These are phyloP conservation scores for Cyaniris semiargus DNA, from an alignment of 2,888 invertebrate genomes.

Conservation along the genomic window DNA sequence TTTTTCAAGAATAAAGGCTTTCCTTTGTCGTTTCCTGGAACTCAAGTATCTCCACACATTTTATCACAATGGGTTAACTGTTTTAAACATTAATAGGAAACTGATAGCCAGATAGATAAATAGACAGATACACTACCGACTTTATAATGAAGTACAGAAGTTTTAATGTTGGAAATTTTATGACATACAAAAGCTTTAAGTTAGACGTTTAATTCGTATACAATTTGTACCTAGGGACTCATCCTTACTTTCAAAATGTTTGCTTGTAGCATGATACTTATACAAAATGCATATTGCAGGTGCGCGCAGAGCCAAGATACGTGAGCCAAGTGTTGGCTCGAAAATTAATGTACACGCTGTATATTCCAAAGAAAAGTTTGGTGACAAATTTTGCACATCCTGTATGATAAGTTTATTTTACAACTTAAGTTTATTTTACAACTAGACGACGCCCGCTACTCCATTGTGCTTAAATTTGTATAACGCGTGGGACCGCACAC, in stretches of 20 bases:
- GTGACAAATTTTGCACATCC: not conserved
- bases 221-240: not conserved
- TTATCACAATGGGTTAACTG: too few relatives aligned
- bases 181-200: too few relatives aligned
- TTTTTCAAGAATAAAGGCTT: too few relatives aligned
- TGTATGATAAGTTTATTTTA: not conserved
- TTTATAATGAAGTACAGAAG: too few relatives aligned
- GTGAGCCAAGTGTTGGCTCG: slow-evolving; percentile 40
- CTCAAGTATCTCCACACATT: too few relatives aligned
- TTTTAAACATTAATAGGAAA: too few relatives aligned
- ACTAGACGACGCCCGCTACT: not conserved
- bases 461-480: not conserved
- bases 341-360: slow-evolving; percentile 42
- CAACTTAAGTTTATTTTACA: not conserved
- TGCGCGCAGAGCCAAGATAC: slow-evolving; percentile 49
- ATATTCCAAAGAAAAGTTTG: slow-evolving; percentile 13
- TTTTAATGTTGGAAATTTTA: too few relatives aligned
- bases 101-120: too few relatives aligned
- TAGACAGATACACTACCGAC: too few relatives aligned
- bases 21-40: too few relatives aligned
- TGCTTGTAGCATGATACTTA: slow-evolving; percentile 37
- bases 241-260: not conserved
- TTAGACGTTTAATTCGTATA: not conserved
- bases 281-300: slow-evolving; percentile 68
- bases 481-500: too few relatives aligned